Evolutionary conservation across 2,797 vertebrate genomes (phyloP).

Genomic region (Diplodus sargus): DNA sequence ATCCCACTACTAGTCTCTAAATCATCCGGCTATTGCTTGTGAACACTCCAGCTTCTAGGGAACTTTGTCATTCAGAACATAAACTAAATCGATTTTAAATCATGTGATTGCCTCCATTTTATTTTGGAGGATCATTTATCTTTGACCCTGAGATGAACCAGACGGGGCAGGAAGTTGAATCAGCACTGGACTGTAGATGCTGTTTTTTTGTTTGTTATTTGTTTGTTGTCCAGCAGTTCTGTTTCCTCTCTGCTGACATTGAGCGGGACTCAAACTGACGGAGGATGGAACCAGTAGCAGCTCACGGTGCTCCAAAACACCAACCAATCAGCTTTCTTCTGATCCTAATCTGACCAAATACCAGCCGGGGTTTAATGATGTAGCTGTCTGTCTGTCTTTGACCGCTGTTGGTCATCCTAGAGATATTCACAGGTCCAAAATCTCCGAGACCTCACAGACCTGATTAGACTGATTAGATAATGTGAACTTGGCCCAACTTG

Average conservation of each 20-base stretch:
- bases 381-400: slow-evolving; percentile 35
- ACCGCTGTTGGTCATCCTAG: slow-evolving; percentile 14
- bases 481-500: background rate
- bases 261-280: slow-evolving; percentile 58
- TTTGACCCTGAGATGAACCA: background rate
- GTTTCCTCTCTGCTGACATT: slow-evolving; percentile 48
- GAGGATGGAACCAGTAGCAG: slow-evolving; percentile 56
- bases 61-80: background rate
- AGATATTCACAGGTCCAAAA: slow-evolving; percentile 23
- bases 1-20: background rate
- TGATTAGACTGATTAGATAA: background rate
- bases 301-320: slow-evolving; percentile 33
- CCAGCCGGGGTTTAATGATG: slow-evolving; percentile 35
- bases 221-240: slow-evolving; percentile 14
- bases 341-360: slow-evolving; percentile 44
- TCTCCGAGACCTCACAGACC: background rate
- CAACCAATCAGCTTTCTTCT: slow-evolving; percentile 35
- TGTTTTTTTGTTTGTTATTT: slow-evolving; percentile 3
- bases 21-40: background rate
- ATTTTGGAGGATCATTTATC: background rate
- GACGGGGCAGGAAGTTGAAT: background rate
- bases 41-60: background rate
- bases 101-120: background rate
- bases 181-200: slow-evolving; percentile 32
- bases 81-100: background rate